Percentiles rank a stretch among this genome's conserved stretches.
Evolutionary conservation across 2,113 vertebrate genomes (phyloP).

Genomic region (Ariopsis seemanni): DNA sequence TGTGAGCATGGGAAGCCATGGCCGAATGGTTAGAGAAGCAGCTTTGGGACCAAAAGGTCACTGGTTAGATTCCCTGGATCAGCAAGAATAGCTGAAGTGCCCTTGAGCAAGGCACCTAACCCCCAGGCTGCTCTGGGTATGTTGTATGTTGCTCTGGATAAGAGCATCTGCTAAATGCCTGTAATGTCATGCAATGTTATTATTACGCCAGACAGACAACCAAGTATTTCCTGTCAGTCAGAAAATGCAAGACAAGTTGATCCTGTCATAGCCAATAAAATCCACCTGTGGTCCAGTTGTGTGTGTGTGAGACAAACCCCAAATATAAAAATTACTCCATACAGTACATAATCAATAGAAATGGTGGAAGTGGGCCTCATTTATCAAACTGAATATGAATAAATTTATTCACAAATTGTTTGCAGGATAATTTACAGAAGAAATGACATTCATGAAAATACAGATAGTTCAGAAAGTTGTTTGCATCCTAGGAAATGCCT

Average conservation of each 20-base stretch:
- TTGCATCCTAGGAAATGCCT: neutral
- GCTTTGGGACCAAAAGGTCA: too few relatives aligned
- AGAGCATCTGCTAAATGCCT: too few relatives aligned
- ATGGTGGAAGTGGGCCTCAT: neutral
- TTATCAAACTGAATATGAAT: neutral
- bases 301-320: neutral
- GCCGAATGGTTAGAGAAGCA: too few relatives aligned
- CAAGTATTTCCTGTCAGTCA: neutral
- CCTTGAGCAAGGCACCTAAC: too few relatives aligned
- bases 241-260: neutral
- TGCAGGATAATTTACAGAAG: too few relatives aligned
- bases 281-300: neutral
- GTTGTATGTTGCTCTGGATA: too few relatives aligned
- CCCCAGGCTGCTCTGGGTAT: too few relatives aligned
- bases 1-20: too few relatives aligned
- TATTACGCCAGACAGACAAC: neutral
- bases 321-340: neutral
- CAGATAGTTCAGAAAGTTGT: neutral
- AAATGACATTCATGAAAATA: neutral
- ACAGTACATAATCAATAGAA: neutral
- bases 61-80: too few relatives aligned
- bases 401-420: neutral
- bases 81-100: too few relatives aligned
- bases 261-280: neutral
- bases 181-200: neutral